Percentiles rank a stretch among this genome's conserved stretches.
These are phyloP conservation scores for Gadus macrocephalus DNA, from an alignment of 2,113 vertebrate species.

Conservation along the genomic window DNA sequence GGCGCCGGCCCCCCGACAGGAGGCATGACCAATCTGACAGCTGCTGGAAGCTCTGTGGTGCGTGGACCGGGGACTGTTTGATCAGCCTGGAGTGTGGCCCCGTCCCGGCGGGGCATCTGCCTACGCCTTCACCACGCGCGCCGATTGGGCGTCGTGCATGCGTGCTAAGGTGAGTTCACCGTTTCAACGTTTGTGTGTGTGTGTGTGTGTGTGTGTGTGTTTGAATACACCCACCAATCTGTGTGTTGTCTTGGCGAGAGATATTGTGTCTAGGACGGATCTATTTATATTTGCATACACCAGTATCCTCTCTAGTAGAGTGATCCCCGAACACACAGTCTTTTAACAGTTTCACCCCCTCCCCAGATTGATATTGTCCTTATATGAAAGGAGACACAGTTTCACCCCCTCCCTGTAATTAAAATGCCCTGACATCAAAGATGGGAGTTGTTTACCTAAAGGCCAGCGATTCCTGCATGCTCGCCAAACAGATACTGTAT, in stretches of 20 bases:
- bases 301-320: no score
- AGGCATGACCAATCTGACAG: slow-evolving; percentile 10
- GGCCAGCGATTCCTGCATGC: no score
- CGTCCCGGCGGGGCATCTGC: slow-evolving; percentile 30
- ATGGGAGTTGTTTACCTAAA: no score
- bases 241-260: neutral
- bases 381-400: no score
- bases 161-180: slow-evolving; percentile 31
- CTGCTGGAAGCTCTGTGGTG: slow-evolving; percentile 31
- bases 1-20: no score
- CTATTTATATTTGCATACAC: slow-evolving; percentile 1
- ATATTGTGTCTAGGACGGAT: neutral
- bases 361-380: no score
- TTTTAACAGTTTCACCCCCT: no score
- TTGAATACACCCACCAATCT: neutral
- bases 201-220: neutral
- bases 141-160: slow-evolving; percentile 31
- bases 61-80: slow-evolving; percentile 37
- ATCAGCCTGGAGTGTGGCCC: slow-evolving; percentile 47
- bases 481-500: no score
- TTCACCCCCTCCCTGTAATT: no score
- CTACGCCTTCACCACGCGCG: slow-evolving; percentile 36
- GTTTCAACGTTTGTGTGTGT: neutral
- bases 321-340: no score
- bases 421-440: no score